Percentiles rank a stretch among this genome's conserved stretches.
Conservation (phyloP, 2,797 vertebrate species). For the Hyperoplus immaculatus region DNA sequence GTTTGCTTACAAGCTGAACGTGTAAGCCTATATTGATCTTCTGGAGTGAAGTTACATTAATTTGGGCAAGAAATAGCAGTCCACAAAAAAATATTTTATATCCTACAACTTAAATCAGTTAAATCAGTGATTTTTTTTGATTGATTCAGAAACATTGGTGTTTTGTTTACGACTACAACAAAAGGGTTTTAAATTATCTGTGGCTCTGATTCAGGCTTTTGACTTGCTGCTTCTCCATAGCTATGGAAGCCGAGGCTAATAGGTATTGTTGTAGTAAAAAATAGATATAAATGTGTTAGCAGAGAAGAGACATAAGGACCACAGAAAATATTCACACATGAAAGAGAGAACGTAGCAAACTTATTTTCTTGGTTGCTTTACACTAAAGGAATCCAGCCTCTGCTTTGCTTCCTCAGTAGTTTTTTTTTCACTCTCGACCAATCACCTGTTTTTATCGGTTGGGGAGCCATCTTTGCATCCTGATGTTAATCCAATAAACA, state of each 20-base stretch:
- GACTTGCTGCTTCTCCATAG: neutral
- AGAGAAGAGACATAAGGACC: neutral
- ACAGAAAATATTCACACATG: neutral
- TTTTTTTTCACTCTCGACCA: slow-evolving; percentile 53
- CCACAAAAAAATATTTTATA: neutral
- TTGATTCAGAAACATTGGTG: neutral
- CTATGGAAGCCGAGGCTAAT: neutral
- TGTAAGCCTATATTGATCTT: too few species aligned
- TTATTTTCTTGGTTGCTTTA: slow-evolving; percentile 13
- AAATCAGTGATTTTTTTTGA: neutral
- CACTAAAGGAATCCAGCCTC: slow-evolving; percentile 20
- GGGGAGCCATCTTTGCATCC: slow-evolving; percentile 64
- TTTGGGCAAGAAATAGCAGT: too few species aligned
- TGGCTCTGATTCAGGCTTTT: neutral
- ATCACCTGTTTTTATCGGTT: slow-evolving; percentile 66
- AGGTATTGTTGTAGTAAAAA: neutral
- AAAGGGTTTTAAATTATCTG: neutral
- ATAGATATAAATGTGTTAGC: neutral
- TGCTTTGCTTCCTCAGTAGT: slow-evolving; percentile 12
- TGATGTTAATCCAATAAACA: slow-evolving; percentile 77
- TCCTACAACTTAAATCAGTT: neutral
- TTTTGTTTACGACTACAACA: neutral
- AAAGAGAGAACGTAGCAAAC: neutral
- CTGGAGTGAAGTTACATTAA: too few species aligned
- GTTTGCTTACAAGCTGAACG: too few species aligned